These are phyloP conservation scores for Phyto melanocephala DNA, from an alignment of 2,888 invertebrate genomes.

Conservation along the genomic window DNA sequence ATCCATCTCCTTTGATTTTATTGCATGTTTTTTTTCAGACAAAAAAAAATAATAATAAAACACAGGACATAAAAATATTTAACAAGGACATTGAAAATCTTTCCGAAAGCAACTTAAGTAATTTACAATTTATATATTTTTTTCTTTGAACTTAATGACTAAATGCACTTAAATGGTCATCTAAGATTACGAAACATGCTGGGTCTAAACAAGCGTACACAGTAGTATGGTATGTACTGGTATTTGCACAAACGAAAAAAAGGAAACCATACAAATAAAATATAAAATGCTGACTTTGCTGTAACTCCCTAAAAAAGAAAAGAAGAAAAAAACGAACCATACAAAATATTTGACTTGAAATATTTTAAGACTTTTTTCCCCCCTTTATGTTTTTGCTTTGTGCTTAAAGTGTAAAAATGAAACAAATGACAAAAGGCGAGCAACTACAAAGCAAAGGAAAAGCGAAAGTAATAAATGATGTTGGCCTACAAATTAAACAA, in stretches of 20 bases:
- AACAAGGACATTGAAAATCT: background rate
- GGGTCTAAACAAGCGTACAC: conserved; percentile 2
- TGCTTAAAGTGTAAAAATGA: background rate
- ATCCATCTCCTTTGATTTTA: background rate
- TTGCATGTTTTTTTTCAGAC: no score
- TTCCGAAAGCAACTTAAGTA: background rate
- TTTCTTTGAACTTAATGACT: conserved; percentile 28
- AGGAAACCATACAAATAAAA: background rate
- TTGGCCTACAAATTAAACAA: conserved; percentile 38
- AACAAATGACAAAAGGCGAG: background rate
- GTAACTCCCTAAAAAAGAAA: background rate
- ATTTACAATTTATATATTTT: conserved; percentile 2
- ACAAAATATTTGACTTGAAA: conserved; percentile 1
- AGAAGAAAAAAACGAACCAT: background rate
- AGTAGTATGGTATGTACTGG: background rate
- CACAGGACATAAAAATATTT: no score
- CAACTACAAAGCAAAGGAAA: background rate
- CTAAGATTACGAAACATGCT: conserved; percentile 29
- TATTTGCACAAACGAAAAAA: background rate
- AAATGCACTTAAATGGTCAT: conserved; percentile 53
- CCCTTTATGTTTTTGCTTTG: background rate
- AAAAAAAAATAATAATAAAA: no score
- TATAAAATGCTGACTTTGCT: background rate
- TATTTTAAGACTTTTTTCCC: background rate
- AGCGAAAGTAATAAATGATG: conserved; percentile 32